Evolutionary conservation across 2,888 invertebrate genomes (phyloP).

Genomic region (Tiphia femorata): DNA sequence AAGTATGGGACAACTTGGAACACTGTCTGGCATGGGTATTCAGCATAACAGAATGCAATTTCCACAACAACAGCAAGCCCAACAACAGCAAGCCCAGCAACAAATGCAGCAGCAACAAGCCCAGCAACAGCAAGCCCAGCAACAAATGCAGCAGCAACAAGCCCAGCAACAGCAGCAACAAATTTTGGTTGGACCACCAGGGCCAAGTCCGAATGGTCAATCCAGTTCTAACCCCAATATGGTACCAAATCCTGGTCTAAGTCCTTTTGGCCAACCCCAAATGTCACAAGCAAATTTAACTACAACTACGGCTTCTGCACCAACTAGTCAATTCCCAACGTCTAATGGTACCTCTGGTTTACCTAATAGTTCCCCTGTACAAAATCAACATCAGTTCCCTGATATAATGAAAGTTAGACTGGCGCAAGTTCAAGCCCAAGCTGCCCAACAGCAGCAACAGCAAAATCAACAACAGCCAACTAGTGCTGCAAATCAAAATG

Average conservation of each 20-base stretch:
- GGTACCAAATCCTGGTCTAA: constrained; percentile 77
- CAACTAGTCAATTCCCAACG: constrained; percentile 72
- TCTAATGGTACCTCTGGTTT: constrained; percentile 74
- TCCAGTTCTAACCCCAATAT: constrained; percentile 74
- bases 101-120: constrained; percentile 63
- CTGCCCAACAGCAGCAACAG: constrained; percentile 65
- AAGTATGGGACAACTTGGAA: constrained; percentile 70
- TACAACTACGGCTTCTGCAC: constrained; percentile 70
- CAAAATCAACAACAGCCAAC: constrained; percentile 66
- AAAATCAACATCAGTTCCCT: constrained; percentile 71
- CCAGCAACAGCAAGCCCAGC: constrained; percentile 65
- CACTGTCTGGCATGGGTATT: constrained; percentile 56
- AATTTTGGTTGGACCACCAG: constrained; percentile 79
- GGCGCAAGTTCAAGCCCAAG: constrained; percentile 63
- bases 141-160: constrained; percentile 56
- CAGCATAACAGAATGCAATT: constrained; percentile 66
- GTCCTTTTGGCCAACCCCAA: constrained; percentile 78
- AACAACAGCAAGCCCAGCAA: constrained; percentile 57
- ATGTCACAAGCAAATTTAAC: constrained; percentile 74
- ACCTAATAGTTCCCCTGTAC: constrained; percentile 71
- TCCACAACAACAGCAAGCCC: constrained; percentile 68
- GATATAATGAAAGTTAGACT: constrained; percentile 75
- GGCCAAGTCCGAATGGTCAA: constrained; percentile 82
- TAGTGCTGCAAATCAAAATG: constrained; percentile 61
- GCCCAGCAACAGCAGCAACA: constrained; percentile 67